Base-by-base conservation (phyloP, 2,797 vertebrate genomes). In the Babyrousa celebensis region DNA sequence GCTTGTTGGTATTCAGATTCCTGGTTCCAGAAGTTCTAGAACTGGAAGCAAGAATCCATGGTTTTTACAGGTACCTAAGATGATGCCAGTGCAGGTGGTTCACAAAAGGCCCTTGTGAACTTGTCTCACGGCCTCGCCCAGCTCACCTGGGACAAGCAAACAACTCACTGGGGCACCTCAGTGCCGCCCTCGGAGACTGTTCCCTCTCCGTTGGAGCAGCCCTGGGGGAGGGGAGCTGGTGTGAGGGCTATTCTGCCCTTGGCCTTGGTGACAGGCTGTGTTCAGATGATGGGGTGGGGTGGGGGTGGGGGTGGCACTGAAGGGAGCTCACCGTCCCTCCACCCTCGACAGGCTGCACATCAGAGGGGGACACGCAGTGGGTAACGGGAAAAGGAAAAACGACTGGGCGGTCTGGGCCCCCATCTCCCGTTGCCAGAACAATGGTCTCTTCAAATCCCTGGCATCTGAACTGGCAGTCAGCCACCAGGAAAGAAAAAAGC, bases 401-500 rank as follows among this genome's bases (percentile, higher is more conserved):
- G 96, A 97, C 98, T 97, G 96, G 97, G 90, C 32, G 5, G 97
- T 95, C 97, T 18, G 97, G 97, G 97, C 98, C 85, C 95, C 11
- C 16, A 52, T 92, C 85, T 60, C 95, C 93, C 94, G 94, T 79
- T 58, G 94, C 98, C 74, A 83, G 96, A 97, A 98, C 98, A 98
- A 99, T 97, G 96, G 97, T 71, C 48, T 82, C 98, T 98, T 98
- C 98, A 98, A 97, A 95, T 93, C 96, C 77, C 97, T 95, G 98
- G 98, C 98, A 98, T 98, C 97, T 84, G 82, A 96, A 92, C 95
- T 89, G 97, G 96, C 98, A 27, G 96, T 80, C 77, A 9, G 98
- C 98, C 98, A 82, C 95, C 27, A 58, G 29, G 75, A 85, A 97
- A 98, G 97, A 94, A 98, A 98, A 97, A 98, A 96, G 94, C 68